Percentiles rank a stretch among this genome's conserved stretches.
phyloP scores from a whole-genome alignment of 2,888 invertebrate genomes.

The Theretra japonica region DNA sequence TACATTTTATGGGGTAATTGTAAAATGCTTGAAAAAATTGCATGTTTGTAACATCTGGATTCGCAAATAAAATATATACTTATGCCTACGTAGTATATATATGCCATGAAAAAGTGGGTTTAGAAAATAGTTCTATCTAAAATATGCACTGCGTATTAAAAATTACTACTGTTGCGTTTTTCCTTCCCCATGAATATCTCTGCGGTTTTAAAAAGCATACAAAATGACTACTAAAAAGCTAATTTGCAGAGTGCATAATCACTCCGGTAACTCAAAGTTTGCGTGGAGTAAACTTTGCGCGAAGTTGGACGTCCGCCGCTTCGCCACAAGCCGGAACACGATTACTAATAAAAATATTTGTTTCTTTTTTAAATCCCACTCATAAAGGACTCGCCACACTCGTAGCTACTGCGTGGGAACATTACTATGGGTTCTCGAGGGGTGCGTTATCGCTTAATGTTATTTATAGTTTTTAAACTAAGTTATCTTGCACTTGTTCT shows the following conservation, averaged over 20 bases:
- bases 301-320: background rate
- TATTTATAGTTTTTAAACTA: slow-evolving; percentile 25
- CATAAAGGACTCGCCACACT: background rate
- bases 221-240: no score
- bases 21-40: no score
- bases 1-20: no score
- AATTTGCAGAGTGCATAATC: background rate
- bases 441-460: slow-evolving; percentile 17
- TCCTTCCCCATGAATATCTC: no score
- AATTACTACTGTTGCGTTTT: no score
- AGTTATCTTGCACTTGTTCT: slow-evolving; percentile 21
- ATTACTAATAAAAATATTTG: background rate
- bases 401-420: slow-evolving; percentile 12
- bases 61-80: no score
- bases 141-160: no score
- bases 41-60: no score
- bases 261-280: background rate
- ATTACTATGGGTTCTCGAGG: slow-evolving; percentile 1
- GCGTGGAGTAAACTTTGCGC: background rate
- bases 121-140: no score
- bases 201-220: no score
- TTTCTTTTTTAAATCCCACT: background rate
- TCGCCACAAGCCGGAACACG: background rate
- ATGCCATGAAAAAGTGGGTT: no score
- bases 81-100: no score